Conservation (phyloP, 2,797 vertebrate genomes). For the Sebastes miniatus region DNA sequence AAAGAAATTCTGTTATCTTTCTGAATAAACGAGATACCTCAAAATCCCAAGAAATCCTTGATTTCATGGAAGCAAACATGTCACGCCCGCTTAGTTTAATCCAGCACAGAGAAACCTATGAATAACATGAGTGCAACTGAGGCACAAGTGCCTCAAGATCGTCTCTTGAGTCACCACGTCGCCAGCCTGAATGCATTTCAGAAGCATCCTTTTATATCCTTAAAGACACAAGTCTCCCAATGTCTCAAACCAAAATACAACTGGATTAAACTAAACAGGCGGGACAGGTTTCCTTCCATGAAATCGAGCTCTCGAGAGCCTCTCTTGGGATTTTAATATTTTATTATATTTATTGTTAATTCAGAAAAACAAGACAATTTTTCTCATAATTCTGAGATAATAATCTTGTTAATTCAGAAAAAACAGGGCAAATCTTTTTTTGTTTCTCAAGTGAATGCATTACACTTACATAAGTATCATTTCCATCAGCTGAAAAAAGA, state of each 20-base stretch:
- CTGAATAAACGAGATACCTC: not conserved
- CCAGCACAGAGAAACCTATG: not conserved
- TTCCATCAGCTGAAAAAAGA: not conserved
- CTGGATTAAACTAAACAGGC: not conserved
- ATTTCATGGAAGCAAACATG: not conserved
- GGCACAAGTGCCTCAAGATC: not conserved
- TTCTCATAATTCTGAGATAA: not conserved
- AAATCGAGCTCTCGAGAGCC: not conserved
- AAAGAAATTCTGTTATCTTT: no score
- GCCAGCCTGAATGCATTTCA: not conserved
- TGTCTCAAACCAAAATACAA: not conserved
- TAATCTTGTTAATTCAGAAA: no score
- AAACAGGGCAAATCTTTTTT: no score
- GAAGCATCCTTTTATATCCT: not conserved
- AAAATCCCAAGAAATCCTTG: not conserved
- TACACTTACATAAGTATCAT: fast-evolving
- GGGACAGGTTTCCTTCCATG: not conserved
- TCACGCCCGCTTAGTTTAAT: not conserved
- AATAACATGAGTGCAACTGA: not conserved
- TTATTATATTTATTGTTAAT: not conserved
- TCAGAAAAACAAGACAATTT: not conserved
- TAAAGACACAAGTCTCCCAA: not conserved
- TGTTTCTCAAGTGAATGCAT: no score
- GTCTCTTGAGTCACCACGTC: not conserved
- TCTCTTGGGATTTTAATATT: not conserved